Evolutionary conservation across 2,888 invertebrate genomes (phyloP).

Genomic region (Cephus nigrinus): DNA sequence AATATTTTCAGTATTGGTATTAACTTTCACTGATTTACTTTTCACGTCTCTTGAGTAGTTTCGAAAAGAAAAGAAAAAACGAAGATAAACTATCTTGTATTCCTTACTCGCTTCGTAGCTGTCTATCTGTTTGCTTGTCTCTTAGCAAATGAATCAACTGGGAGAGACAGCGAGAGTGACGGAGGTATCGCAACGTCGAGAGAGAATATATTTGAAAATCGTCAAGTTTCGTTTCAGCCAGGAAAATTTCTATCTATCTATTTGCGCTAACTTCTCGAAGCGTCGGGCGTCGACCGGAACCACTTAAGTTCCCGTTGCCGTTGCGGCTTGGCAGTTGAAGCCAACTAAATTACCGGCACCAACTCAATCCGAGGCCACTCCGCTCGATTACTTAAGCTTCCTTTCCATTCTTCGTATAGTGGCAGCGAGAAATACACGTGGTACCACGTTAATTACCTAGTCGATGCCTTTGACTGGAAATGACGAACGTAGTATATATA

Average conservation of each 20-base stretch:
- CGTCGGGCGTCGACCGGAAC: constrained; percentile 2
- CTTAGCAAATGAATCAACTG: background rate
- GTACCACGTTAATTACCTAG: background rate
- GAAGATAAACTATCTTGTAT: background rate
- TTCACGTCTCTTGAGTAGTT: background rate
- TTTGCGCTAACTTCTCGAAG: constrained; percentile 1
- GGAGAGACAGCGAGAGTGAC: background rate
- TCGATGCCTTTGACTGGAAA: background rate
- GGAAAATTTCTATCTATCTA: background rate
- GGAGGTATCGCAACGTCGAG: background rate
- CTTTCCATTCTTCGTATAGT: constrained; percentile 15
- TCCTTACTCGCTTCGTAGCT: background rate
- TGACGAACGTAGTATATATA: background rate
- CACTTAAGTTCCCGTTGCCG: constrained; percentile 14
- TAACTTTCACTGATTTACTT: background rate
- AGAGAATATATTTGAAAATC: background rate
- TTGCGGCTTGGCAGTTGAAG: constrained; percentile 8
- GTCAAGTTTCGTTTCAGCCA: background rate
- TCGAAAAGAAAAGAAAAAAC: background rate
- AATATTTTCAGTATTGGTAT: background rate
- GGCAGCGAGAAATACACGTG: background rate
- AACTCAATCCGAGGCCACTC: constrained; percentile 23
- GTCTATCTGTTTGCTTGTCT: background rate
- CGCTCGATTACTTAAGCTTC: constrained; percentile 17
- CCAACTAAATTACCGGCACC: constrained; percentile 18